Percentiles rank a stretch among this genome's conserved stretches.
These are phyloP conservation scores for Tyto alba DNA, from an alignment of 2,113 vertebrate genomes.

Conservation along the genomic window DNA sequence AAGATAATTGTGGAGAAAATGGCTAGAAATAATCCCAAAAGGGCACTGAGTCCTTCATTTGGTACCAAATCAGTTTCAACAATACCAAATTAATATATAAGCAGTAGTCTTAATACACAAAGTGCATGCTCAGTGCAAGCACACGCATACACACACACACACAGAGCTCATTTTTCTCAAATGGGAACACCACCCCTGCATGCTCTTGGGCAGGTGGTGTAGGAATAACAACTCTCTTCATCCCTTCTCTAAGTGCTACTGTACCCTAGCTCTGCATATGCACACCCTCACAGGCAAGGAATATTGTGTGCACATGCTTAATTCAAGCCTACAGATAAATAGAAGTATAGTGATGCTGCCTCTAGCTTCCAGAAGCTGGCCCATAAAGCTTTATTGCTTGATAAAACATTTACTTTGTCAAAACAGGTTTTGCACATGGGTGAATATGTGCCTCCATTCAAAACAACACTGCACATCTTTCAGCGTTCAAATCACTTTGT, in stretches of 20 bases:
- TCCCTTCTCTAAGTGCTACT: not conserved
- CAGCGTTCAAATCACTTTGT: not conserved
- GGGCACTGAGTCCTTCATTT: not conserved
- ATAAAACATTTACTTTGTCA: not conserved
- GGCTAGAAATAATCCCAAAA: not conserved
- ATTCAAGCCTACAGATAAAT: not conserved
- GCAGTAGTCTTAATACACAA: not conserved
- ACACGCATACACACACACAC: fast-evolving
- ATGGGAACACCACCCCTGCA: not conserved
- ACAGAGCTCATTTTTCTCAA: not conserved
- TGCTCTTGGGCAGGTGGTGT: not conserved
- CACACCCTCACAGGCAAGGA: not conserved
- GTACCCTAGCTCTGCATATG: not conserved
- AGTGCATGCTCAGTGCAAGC: fast-evolving
- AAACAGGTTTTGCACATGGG: not conserved
- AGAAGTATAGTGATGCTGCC: not conserved
- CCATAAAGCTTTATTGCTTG: not conserved
- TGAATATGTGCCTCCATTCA: not conserved
- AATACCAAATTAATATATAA: not conserved
- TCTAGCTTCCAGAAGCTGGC: not conserved
- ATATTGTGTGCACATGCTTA: not conserved
- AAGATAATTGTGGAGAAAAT: not conserved
- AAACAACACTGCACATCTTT: not conserved
- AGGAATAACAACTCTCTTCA: not conserved
- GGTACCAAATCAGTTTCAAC: not conserved